Base-by-base conservation (phyloP, 2,888 invertebrate species). In the Acholoe squamosa region DNA sequence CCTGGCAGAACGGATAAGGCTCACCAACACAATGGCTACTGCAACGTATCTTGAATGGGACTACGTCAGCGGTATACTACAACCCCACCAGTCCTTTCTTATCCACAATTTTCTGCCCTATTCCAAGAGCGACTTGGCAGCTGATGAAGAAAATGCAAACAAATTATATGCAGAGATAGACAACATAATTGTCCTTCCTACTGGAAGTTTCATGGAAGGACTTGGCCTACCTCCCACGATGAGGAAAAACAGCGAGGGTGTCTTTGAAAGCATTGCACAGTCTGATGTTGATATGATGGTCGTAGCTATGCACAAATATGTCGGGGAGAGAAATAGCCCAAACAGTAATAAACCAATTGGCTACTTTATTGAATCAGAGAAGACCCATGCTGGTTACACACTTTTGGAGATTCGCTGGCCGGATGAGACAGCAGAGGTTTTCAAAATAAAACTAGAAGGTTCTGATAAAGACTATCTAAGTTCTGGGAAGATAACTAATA, bases 261-360 rank as follows among this genome's bases (percentile, higher is more conserved):
- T n/a, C 19, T 61, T 61, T 61, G 61, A 19, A 61, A 76, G 25
- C 25, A 76, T 76, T n/a, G 31, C 16, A 31, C 76, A 25, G 31
- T 14, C 76, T 7, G 76, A 76, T 76, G 31, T 76, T 76, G 76
- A 76, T 16, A 76, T 76, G 16, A 76, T 76, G 61, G 19, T 61
- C 1, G 76, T 76, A 28, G 25, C 28, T 31, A 28, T 76, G 19
- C 25, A 76, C 14, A 31, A 76, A 76, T 19, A 14, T 76, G 25
- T 76, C 1, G 28, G 25, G 25, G 28, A 31, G 25, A 28, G 16
- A 76, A n/a, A 76, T 61, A 19, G 31, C 19, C 28, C 0, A 28
- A 16, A n/a, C 76, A 22, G 1, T 5, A 19, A 61, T 12, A 22
- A 61, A 14, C 25, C 61, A 19, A n/a, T 61, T 61, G n/a, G 25